Percentiles rank a stretch among this genome's conserved stretches.
Evolutionary conservation across 2,113 vertebrate genomes (phyloP).

Genomic region (Brachypteracias leptosomus): DNA sequence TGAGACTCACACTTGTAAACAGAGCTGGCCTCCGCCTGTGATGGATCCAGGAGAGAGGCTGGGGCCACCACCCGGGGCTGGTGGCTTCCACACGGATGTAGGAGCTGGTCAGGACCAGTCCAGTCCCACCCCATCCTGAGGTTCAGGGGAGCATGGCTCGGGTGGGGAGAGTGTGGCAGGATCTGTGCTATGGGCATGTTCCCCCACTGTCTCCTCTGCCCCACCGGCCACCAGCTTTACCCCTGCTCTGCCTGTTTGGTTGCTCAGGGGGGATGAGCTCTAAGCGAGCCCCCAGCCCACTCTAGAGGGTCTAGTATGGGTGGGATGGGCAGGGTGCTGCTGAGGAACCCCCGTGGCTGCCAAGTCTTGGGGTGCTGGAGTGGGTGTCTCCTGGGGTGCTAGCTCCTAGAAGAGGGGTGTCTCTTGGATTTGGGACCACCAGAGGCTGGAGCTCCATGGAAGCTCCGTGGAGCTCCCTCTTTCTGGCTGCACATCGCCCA

Average conservation of each 20-base stretch:
- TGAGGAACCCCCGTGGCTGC: background rate
- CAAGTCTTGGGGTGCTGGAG: background rate
- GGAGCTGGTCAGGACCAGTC: background rate
- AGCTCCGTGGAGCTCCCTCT: no score
- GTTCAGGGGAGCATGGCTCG: background rate
- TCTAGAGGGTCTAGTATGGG: accelerated
- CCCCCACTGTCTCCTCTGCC: background rate
- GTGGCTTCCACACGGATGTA: background rate
- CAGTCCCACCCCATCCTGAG: accelerated
- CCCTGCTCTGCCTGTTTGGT: background rate
- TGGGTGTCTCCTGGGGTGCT: background rate
- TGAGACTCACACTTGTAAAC: background rate
- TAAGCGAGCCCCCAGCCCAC: background rate
- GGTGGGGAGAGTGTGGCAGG: background rate
- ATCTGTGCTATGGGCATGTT: accelerated
- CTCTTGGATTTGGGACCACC: background rate
- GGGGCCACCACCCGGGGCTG: background rate
- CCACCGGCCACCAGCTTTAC: accelerated
- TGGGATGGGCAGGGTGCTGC: background rate
- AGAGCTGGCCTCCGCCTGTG: background rate
- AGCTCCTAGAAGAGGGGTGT: background rate
- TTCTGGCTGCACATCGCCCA: background rate
- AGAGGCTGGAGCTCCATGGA: background rate
- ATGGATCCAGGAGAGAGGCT: background rate
- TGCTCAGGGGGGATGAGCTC: background rate